Evolutionary conservation across 2,888 invertebrate species (phyloP), one percentile per base, ranked within the genome.

Genomic region (Pelosia muscerda): DNA sequence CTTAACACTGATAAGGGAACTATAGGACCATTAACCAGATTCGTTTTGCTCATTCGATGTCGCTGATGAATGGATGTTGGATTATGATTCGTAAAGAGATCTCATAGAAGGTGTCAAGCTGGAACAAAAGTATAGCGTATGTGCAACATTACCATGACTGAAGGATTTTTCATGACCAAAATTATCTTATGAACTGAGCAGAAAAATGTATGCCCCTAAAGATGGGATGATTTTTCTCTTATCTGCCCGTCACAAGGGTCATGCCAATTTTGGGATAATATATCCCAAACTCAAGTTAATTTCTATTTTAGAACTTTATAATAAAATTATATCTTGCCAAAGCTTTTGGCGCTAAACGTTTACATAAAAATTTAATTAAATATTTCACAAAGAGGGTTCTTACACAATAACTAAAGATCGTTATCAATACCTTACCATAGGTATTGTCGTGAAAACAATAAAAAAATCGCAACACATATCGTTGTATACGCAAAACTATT

Each of bases 1-100:
- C 94, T 94, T 94, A 93, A 94, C 93, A 94, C 88, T 89, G 92
- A 94, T 94, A 94, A 93, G 92, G 90, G 93, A 92, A 92, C 92
- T 91, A 90, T 90, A 89, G 90, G 87, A 86, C 92, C 91, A 94
- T 95, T 95, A 94, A 90, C 86, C 73, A 89, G 90, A 94, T 94
- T 94, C 94, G 94, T 85, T 92, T 90, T 92, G 94, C 93, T 92
- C 92, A 94, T 94, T 93, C 94, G 89, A 87, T 91, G 88, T 87
- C 79, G 84, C 86, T 89, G 89, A 91, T 92, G 88, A 91, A 93
- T 92, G 90, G 89, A 89, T 90, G 92, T 92, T 90, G 92, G 92
- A 92, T 94, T 92, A 92, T 91, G 92, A 93, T 90, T 87, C 88
- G 91, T 86, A 86, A 86, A 87, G 87, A 88, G 87, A 89, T 90